Percentiles rank a stretch among this genome's conserved stretches.
phyloP scores from a whole-genome alignment of 2,888 invertebrate species.

The Lordiphosa andalusiaca region DNA sequence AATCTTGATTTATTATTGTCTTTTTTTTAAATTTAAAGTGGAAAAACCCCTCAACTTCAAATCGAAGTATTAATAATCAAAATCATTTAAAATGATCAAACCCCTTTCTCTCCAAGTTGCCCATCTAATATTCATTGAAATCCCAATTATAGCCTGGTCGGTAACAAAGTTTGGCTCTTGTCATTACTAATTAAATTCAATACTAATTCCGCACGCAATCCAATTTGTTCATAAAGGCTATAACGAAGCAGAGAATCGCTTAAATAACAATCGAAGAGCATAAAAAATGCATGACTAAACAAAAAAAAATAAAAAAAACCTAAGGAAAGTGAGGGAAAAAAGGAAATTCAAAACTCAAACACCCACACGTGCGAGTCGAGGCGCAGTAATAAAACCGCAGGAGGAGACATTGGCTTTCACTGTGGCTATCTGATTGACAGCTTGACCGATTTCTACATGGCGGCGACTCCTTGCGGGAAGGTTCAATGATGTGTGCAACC shows the following conservation, averaged over 20 bases:
- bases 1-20: too few relatives aligned
- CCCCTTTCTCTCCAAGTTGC: slow-evolving; percentile 35
- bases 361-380: slow-evolving; percentile 23
- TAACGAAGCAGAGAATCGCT: slow-evolving; percentile 18
- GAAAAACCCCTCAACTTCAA: too few relatives aligned
- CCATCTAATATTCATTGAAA: slow-evolving; percentile 12
- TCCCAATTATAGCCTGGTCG: too few relatives aligned
- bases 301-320: slow-evolving; percentile 1
- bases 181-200: slow-evolving; percentile 68
- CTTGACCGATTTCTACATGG: slow-evolving; percentile 60
- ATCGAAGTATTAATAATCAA: not conserved
- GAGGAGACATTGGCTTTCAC: not conserved
- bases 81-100: slow-evolving; percentile 52
- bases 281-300: slow-evolving; percentile 63
- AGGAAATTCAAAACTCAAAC: slow-evolving; percentile 66
- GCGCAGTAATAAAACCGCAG: slow-evolving; percentile 22
- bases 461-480: slow-evolving; percentile 46
- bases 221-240: slow-evolving; percentile 37
- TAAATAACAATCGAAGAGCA: slow-evolving; percentile 45
- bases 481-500: slow-evolving; percentile 63
- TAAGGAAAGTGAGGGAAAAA: slow-evolving; percentile 1
- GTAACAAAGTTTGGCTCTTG: slow-evolving; percentile 43
- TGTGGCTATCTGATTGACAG: slow-evolving; percentile 60
- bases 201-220: slow-evolving; percentile 43
- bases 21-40: too few relatives aligned